Conservation (phyloP, 1,140 invertebrate species). For the Drosophila pallidifrons region DNA sequence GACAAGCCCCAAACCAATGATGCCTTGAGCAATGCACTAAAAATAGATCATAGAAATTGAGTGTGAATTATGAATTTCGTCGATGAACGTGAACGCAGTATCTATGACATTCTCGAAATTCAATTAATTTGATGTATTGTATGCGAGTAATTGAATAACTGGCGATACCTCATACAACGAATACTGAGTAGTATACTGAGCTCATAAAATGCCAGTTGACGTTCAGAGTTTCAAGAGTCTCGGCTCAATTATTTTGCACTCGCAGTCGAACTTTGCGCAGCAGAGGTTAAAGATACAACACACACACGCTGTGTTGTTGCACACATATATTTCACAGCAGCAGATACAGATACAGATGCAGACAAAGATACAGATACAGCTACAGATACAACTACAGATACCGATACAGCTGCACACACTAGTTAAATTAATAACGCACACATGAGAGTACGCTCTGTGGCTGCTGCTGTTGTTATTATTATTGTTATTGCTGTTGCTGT, state of each 20-base stretch:
- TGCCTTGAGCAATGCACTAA: background rate
- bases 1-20: background rate
- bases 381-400: background rate
- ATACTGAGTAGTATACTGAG: background rate
- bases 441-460: conserved; percentile 13
- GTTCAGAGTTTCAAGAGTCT: conserved; percentile 29
- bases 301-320: conserved; percentile 13
- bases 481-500: conserved; percentile 6
- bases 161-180: conserved; percentile 24
- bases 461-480: background rate
- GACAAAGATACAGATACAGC: background rate
- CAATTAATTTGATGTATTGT: conserved; percentile 68
- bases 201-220: conserved; percentile 1
- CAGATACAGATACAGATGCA: conserved; percentile 1
- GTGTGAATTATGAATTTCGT: conserved; percentile 5
- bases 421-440: conserved; percentile 36
- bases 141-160: conserved; percentile 68
- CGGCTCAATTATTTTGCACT: conserved; percentile 78
- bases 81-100: background rate
- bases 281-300: conserved; percentile 69
- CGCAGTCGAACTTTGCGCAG: conserved; percentile 73
- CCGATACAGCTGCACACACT: background rate
- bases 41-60: conserved; percentile 9
- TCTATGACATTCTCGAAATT: conserved; percentile 43
- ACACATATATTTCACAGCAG: conserved; percentile 13